Evolutionary conservation across 2,113 vertebrate genomes (phyloP).

Genomic region (Mesoclemmys tuberculata): DNA sequence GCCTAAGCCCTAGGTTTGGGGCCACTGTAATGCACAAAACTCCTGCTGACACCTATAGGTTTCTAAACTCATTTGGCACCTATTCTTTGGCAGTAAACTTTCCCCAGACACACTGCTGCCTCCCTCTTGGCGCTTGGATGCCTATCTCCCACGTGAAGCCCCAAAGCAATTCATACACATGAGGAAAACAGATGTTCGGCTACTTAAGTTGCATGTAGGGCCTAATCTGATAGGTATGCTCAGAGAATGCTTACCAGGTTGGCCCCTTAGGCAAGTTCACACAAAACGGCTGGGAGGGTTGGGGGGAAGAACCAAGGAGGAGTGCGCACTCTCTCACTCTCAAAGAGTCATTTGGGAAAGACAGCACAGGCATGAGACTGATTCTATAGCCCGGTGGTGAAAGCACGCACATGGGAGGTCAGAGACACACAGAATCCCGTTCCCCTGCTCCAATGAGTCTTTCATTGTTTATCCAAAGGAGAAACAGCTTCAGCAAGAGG

Average conservation of each 20-base stretch:
- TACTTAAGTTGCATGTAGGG: background rate
- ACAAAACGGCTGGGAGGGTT: background rate
- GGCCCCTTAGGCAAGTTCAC: background rate
- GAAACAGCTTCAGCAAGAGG: background rate
- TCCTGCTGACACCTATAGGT: background rate
- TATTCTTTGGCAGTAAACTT: background rate
- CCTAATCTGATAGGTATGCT: background rate
- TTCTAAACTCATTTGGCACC: background rate
- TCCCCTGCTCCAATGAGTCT: background rate
- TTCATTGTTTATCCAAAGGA: background rate
- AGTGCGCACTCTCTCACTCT: background rate
- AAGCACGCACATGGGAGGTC: background rate
- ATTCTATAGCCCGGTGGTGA: background rate
- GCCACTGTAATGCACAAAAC: background rate
- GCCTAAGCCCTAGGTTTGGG: background rate
- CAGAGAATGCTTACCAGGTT: background rate
- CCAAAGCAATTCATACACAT: background rate
- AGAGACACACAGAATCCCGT: background rate
- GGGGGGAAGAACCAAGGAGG: too few species aligned
- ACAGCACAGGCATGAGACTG: background rate
- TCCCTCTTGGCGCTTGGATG: background rate
- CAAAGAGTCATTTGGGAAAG: background rate
- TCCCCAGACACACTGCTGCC: background rate
- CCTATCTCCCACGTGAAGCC: background rate
- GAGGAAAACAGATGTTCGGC: background rate